Percentiles rank a stretch among this genome's conserved stretches.
Conservation (phyloP, 2,113 vertebrate species). For the Pelobates fuscus region DNA sequence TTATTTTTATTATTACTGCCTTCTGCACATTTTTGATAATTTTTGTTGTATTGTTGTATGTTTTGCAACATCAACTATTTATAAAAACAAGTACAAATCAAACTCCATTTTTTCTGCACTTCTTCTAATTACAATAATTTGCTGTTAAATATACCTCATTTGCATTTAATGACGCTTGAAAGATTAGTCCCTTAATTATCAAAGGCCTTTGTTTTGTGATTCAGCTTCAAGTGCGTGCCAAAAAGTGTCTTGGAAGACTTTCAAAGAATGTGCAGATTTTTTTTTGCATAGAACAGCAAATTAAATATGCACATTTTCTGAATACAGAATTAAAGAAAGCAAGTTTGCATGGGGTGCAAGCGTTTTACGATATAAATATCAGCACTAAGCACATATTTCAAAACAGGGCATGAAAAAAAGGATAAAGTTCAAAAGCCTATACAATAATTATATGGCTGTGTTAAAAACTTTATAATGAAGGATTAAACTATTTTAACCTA, state of each 20-base stretch:
- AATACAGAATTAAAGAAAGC: constrained; percentile 28
- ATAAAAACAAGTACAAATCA: constrained; percentile 13
- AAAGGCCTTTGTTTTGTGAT: constrained; percentile 41
- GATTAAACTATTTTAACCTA: no score
- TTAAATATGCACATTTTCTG: constrained; percentile 19
- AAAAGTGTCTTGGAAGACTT: constrained; percentile 40
- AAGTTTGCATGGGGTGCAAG: no score
- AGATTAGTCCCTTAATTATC: constrained; percentile 38
- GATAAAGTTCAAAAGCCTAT: no score
- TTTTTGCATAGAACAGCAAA: constrained; percentile 39
- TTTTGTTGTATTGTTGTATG: constrained; percentile 29
- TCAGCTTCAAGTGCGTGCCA: constrained; percentile 31
- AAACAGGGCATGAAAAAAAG: no score
- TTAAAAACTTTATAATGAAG: no score
- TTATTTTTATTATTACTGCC: neutral
- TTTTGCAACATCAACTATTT: constrained; percentile 11
- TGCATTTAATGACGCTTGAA: constrained; percentile 45
- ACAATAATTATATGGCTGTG: no score
- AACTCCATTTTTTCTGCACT: constrained; percentile 2
- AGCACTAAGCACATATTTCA: no score
- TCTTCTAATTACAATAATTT: constrained; percentile 36
- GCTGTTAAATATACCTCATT: constrained; percentile 43
- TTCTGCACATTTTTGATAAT: constrained; percentile 13
- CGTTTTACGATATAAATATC: no score
- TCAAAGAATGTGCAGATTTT: constrained; percentile 24